Evolutionary conservation across 2,888 invertebrate genomes (phyloP), one percentile per base, ranked within the genome.

Genomic region (Eustalomyia histrio): DNA sequence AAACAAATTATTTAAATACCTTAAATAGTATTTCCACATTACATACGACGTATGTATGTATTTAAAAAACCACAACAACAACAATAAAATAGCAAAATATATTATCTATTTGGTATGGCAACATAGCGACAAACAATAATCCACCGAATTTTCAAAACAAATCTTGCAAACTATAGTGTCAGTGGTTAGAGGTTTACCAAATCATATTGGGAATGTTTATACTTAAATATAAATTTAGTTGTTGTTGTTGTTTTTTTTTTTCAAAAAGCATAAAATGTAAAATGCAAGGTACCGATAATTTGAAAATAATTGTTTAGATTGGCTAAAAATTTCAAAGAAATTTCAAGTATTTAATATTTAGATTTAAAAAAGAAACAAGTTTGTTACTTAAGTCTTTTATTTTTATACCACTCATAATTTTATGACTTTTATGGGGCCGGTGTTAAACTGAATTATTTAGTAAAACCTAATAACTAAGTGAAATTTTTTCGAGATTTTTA

Each of bases 1-100:
- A 12, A 53, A 53, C 64, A 65, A 65, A 65, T 65, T 53, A 53
- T 53, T 65, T 52, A 53, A 65, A 65, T 53, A 29, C 53, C 52
- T 65, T 65, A 65, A 65, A 65, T 65, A 35, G 64, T 65, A 35
- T 65, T 65, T 35, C 18, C 53, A 65, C 52, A 65, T 53, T 53
- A 65, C 29, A 33, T 35, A 33, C n/a, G n/a, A n/a, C n/a, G n/a
- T n/a, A n/a, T n/a, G n/a, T n/a, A n/a, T n/a, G 33, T 63, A 50
- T 29, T 29, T 63, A 29, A 65, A 4, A 64, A 29, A 43, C 2
- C 50, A 65, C 2, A 47, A 43, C 17, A n/a, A 39, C 12, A 35
- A 6, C 14, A n/a, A 47, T 14, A 5, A 43, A 43, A 43, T 5
- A 43, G 12, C 14, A 47, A n/a, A n/a, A n/a, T n/a, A n/a, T 47